A percentile compares a stretch with the other conserved stretches of the same genome.
Conservation (phyloP, 64 coral and sea anemone species). For the Astreopora myriophthalma region DNA sequence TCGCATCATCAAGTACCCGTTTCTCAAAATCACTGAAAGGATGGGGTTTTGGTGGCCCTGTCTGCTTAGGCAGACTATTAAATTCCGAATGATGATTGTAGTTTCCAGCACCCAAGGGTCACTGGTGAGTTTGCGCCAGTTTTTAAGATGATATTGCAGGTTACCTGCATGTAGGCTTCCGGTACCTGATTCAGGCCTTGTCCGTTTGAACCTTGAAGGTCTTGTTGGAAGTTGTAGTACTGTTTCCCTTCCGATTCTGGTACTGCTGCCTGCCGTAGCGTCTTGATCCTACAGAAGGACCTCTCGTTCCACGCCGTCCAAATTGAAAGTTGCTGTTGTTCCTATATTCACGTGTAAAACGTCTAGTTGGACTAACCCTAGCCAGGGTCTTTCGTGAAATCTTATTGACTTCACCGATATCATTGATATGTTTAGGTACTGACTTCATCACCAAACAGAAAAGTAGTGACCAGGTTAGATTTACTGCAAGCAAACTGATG, state of each 20-base stretch:
- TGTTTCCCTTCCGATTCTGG: conserved; percentile 17
- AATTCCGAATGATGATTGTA: conserved; percentile 38
- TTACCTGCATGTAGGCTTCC: conserved; percentile 14
- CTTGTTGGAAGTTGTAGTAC: neutral
- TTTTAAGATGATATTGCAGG: neutral
- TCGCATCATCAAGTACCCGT: conserved; percentile 11
- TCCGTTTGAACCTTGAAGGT: neutral
- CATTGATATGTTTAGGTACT: conserved; percentile 24
- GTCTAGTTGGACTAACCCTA: neutral
- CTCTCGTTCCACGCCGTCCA: neutral
- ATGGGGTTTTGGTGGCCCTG: neutral
- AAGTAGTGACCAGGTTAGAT: neutral
- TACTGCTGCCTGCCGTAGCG: neutral
- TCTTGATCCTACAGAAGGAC: conserved; percentile 27
- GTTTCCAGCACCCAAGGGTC: conserved; percentile 43
- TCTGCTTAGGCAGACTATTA: conserved; percentile 1
- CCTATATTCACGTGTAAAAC: neutral
- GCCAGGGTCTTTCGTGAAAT: conserved; percentile 12
- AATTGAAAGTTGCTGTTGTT: neutral
- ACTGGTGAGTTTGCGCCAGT: conserved; percentile 43
- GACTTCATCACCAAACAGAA: neutral
- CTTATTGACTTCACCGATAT: conserved; percentile 8
- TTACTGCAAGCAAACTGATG: conserved; percentile 20
- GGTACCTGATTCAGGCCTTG: conserved; percentile 50
- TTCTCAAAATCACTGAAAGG: neutral